Base-by-base conservation (phyloP, 2,888 invertebrate species). In the Nomada lathburiana region DNA sequence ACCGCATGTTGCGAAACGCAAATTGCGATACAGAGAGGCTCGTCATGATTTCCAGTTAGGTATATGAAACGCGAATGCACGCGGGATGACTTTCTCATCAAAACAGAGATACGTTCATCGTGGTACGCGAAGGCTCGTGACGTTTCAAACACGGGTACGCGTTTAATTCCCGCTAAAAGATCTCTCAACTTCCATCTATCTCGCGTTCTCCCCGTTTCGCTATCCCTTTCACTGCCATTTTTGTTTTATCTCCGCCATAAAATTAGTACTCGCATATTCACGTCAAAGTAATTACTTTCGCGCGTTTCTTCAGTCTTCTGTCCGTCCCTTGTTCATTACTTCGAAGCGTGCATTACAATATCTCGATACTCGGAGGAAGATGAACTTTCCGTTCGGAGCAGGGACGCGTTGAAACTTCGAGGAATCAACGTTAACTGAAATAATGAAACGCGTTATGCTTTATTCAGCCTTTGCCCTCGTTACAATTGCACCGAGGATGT, bases 91-190 rank as follows among this genome's bases (percentile, higher is more conserved):
- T 80, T 82, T 73, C 82, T 80, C 80, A 62, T 82, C 82, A 80
- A 74, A 71, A 80, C 67, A 80, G 79, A 70, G 53, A 79, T 65
- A 73, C 59, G 53, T 67, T 62, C 79, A 64, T 65, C 42, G 60
- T 16, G 64, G 64, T 73, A 69, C 47, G 62, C 62, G 73, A 71
- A 71, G 62, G 62, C 80, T 42, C 71, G 26, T 20, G 42, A 47
- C 36, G 47, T 36, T 71, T 62, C 64, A 50, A 79, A 71, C 50
- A 80, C 80, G 62, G 50, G 79, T 65, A 52, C 65, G 79, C 72
- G 72, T 80, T 80, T 78, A 78, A 80, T 80, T 80, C 80, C 62
- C 62, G 80, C 80, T 80, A 80, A 80, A 80, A 80, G 79, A 80
- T 79, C 75, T 50, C 63, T 13, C 80, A 26, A 29, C 62, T 47